These are phyloP conservation scores for Syngnathus rostellatus DNA, from an alignment of 2,797 vertebrate genomes.

Conservation along the genomic window DNA sequence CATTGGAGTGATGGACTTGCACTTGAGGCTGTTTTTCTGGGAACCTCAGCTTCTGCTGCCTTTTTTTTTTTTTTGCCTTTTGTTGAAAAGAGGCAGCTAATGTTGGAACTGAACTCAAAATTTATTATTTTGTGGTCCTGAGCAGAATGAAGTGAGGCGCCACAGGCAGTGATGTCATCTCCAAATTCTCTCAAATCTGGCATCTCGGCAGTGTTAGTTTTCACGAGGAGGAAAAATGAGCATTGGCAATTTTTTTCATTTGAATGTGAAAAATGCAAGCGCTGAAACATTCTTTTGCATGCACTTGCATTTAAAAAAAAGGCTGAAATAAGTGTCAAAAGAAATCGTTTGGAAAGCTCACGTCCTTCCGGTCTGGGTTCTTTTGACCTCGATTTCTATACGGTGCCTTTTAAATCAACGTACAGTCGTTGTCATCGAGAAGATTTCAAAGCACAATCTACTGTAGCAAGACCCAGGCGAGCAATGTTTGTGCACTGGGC, in stretches of 20 bases:
- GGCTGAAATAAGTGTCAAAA: neutral
- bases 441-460: neutral
- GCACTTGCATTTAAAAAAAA: neutral
- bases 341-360: neutral
- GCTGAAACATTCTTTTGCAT: neutral
- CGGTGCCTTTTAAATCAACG: neutral
- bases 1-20: too few species aligned
- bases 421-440: neutral
- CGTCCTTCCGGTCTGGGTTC: too few species aligned
- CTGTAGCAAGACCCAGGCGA: neutral
- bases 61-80: too few species aligned
- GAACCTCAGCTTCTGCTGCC: too few species aligned
- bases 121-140: too few species aligned
- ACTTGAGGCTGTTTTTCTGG: too few species aligned
- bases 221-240: too few species aligned
- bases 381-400: neutral
- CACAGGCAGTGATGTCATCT: neutral
- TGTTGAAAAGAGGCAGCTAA: too few species aligned
- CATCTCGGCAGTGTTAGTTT: neutral
- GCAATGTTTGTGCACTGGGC: conserved; percentile 12
- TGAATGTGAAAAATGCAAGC: neutral
- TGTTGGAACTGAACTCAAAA: too few species aligned
- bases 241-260: too few species aligned
- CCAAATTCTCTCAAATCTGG: neutral
- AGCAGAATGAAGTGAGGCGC: too few species aligned